Conservation (phyloP, 2,113 vertebrate species). For the Pteruthius melanotis region DNA sequence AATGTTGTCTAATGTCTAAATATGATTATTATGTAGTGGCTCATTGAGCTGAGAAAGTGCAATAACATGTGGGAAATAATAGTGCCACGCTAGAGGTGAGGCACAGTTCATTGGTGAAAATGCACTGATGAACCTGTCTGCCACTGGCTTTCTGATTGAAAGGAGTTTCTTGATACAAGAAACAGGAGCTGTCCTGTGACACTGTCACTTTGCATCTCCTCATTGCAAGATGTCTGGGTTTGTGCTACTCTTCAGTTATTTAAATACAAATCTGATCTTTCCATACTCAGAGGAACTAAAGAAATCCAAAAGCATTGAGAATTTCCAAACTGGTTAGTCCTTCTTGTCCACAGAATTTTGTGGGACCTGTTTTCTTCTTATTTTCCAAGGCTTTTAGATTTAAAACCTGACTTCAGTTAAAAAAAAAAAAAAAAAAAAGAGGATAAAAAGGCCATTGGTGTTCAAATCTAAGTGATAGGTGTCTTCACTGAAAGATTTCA, state of each 20-base stretch:
- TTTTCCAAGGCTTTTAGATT: not conserved
- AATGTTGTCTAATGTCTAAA: slow-evolving; percentile 7
- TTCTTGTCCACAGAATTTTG: not conserved
- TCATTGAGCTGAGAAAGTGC: not conserved
- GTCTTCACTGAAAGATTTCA: not conserved
- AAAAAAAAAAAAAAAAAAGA: too few species aligned
- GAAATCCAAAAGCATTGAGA: not conserved
- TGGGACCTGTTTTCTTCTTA: not conserved
- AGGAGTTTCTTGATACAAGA: not conserved
- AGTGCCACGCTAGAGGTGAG: not conserved
- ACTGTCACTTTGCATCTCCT: not conserved
- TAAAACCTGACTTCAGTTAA: not conserved
- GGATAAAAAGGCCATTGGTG: not conserved
- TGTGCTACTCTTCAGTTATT: not conserved
- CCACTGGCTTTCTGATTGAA: not conserved
- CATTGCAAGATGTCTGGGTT: not conserved
- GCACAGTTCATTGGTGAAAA: not conserved
- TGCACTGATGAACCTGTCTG: not conserved
- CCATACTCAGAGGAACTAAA: not conserved
- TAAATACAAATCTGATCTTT: not conserved
- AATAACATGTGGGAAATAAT: not conserved
- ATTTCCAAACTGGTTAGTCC: not conserved
- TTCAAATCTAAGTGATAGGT: not conserved
- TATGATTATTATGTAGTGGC: not conserved
- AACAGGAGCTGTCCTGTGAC: not conserved